phyloP scores from a whole-genome alignment of 2,888 invertebrate species.

The Pemphredon lugubris region DNA sequence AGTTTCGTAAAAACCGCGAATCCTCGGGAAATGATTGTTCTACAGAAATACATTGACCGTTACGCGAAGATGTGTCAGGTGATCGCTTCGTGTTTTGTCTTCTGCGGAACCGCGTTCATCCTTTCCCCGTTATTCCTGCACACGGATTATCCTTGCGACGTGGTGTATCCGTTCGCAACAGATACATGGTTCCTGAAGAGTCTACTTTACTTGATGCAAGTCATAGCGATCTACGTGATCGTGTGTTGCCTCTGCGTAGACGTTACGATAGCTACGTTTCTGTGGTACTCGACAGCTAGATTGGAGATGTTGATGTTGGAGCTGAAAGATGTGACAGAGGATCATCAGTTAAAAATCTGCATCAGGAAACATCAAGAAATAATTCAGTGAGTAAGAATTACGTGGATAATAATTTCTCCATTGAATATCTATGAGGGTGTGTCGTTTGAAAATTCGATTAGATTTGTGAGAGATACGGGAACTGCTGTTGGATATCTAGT shows the following conservation, averaged over 20 bases:
- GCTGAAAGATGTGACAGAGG: slow-evolving; percentile 36
- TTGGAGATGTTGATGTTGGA: slow-evolving; percentile 60
- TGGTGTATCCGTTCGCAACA: slow-evolving; percentile 69
- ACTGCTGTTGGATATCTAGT: too few relatives aligned
- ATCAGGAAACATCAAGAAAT: slow-evolving; percentile 62
- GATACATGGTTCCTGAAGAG: slow-evolving; percentile 38
- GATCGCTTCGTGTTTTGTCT: slow-evolving; percentile 52
- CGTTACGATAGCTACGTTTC: slow-evolving; percentile 61
- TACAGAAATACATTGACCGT: slow-evolving; percentile 65
- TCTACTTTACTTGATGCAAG: slow-evolving; percentile 62
- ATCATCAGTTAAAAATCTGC: slow-evolving; percentile 50
- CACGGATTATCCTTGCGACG: slow-evolving; percentile 63
- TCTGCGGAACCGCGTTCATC: slow-evolving; percentile 55
- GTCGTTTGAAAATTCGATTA: too few relatives aligned
- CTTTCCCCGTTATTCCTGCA: slow-evolving; percentile 60
- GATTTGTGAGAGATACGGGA: too few relatives aligned
- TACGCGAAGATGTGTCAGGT: slow-evolving; percentile 61
- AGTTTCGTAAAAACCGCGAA: neutral
- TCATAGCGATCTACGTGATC: slow-evolving; percentile 38
- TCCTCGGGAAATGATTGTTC: slow-evolving; percentile 49
- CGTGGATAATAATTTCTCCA: too few relatives aligned
- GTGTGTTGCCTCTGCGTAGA: slow-evolving; percentile 56
- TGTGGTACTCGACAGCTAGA: slow-evolving; percentile 65
- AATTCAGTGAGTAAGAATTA: slow-evolving; percentile 51
- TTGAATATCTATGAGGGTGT: too few relatives aligned